These are phyloP conservation scores for Himalopsyche tibetana DNA, from an alignment of 2,888 invertebrate species.

Conservation along the genomic window DNA sequence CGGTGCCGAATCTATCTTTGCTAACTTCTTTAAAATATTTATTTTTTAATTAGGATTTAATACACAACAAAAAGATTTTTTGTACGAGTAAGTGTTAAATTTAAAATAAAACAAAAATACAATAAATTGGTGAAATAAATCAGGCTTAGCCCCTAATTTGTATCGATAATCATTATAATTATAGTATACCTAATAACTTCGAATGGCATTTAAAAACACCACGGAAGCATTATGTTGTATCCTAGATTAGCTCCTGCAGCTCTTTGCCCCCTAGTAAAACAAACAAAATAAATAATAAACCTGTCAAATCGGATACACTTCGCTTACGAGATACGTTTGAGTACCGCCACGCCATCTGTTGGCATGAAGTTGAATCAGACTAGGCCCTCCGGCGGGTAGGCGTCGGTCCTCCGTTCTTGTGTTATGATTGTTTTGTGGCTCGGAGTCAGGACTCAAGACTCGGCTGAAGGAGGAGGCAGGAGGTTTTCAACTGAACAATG, in stretches of 20 bases:
- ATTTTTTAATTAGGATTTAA: too few species aligned
- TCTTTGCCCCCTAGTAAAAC: constrained; percentile 14
- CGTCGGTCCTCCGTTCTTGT: not conserved
- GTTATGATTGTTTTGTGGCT: not conserved
- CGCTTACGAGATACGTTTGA: not conserved
- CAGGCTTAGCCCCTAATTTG: too few species aligned
- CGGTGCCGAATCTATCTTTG: too few species aligned
- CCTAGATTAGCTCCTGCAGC: not conserved
- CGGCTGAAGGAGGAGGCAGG: not conserved
- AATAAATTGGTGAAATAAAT: too few species aligned
- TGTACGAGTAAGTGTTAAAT: too few species aligned
- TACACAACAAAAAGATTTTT: too few species aligned
- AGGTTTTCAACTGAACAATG: constrained; percentile 60
- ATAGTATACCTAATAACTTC: too few species aligned
- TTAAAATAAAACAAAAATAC: too few species aligned
- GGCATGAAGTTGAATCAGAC: constrained; percentile 16
- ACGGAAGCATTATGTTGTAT: not conserved
- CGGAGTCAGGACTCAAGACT: constrained; percentile 14
- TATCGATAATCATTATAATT: too few species aligned
- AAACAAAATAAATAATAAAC: constrained; percentile 8
- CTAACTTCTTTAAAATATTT: too few species aligned
- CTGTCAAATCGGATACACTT: constrained; percentile 19
- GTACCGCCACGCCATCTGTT: not conserved
- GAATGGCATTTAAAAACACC: not conserved
- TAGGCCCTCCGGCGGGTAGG: constrained; percentile 15